A percentile compares a stretch with the other conserved stretches of the same genome.
Evolutionary conservation across 1,140 invertebrate genomes (phyloP).

Genomic region (Drosophila athabasca): DNA sequence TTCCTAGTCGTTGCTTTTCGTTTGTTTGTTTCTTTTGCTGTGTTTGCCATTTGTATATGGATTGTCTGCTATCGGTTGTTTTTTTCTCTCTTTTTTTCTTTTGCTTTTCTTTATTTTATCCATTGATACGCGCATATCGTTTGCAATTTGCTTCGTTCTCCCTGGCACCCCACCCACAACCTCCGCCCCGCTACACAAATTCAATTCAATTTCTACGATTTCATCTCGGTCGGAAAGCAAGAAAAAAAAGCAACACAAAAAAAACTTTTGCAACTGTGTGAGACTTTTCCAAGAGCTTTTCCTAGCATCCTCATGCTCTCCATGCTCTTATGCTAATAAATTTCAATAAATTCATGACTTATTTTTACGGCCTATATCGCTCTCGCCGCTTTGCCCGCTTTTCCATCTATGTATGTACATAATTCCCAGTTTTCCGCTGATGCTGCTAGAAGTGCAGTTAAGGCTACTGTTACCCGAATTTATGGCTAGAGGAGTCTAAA

Average conservation of each 20-base stretch:
- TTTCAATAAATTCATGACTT: slow-evolving; percentile 80
- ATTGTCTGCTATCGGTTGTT: slow-evolving; percentile 47
- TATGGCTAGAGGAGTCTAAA: slow-evolving; percentile 49
- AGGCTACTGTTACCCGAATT: slow-evolving; percentile 41
- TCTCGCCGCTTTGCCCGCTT: slow-evolving; percentile 2
- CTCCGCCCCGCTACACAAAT: slow-evolving; percentile 25
- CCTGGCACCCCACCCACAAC: not conserved
- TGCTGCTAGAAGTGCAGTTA: slow-evolving; percentile 58
- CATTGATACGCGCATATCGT: slow-evolving; percentile 76
- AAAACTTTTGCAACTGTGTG: slow-evolving; percentile 32
- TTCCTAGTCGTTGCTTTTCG: slow-evolving; percentile 20
- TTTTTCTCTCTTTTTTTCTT: slow-evolving; percentile 40
- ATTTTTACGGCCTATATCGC: slow-evolving; percentile 57
- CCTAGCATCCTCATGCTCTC: slow-evolving; percentile 20
- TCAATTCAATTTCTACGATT: slow-evolving; percentile 79
- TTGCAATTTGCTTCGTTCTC: slow-evolving; percentile 45
- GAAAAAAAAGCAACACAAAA: slow-evolving; percentile 26
- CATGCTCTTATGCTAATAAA: slow-evolving; percentile 57
- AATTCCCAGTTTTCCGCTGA: slow-evolving; percentile 5
- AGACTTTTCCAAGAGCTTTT: slow-evolving; percentile 29
- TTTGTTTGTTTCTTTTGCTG: slow-evolving; percentile 16
- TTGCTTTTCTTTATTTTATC: slow-evolving; percentile 51
- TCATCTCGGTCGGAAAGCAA: slow-evolving; percentile 65
- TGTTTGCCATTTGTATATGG: slow-evolving; percentile 72
- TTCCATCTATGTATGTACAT: not conserved